Conservation (phyloP, 2,888 invertebrate species). For the Choreutis nemorana region DNA sequence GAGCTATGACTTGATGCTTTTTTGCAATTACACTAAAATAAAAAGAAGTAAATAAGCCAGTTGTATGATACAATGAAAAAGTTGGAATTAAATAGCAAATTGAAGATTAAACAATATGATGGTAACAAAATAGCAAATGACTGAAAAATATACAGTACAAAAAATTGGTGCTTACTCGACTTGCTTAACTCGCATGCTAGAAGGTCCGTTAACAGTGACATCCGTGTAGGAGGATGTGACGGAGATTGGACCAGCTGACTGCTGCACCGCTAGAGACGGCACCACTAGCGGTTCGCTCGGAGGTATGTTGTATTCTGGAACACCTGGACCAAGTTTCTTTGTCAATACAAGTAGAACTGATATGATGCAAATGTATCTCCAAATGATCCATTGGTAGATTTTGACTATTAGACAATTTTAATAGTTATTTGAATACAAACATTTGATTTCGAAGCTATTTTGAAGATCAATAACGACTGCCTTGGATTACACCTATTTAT, state of each 20-base stretch:
- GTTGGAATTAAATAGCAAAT: neutral
- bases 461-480: too few species aligned
- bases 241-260: slow-evolving; percentile 68
- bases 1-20: slow-evolving; percentile 66
- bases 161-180: slow-evolving; percentile 58
- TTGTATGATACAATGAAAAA: too few species aligned
- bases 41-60: neutral
- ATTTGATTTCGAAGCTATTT: too few species aligned
- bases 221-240: slow-evolving; percentile 67
- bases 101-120: too few species aligned
- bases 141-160: neutral
- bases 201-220: slow-evolving; percentile 68
- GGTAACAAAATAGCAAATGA: neutral
- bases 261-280: slow-evolving; percentile 68
- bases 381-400: too few species aligned
- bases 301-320: slow-evolving; percentile 69
- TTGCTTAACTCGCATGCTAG: slow-evolving; percentile 64
- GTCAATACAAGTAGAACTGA: neutral
- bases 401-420: too few species aligned
- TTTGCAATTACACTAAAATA: too few species aligned
- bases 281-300: slow-evolving; percentile 70
- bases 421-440: too few species aligned
- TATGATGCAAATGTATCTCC: too few species aligned
- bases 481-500: too few species aligned
- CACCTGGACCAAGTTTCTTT: slow-evolving; percentile 37